Conservation (phyloP, 1,140 invertebrate species). For the Drosophila lini region DNA sequence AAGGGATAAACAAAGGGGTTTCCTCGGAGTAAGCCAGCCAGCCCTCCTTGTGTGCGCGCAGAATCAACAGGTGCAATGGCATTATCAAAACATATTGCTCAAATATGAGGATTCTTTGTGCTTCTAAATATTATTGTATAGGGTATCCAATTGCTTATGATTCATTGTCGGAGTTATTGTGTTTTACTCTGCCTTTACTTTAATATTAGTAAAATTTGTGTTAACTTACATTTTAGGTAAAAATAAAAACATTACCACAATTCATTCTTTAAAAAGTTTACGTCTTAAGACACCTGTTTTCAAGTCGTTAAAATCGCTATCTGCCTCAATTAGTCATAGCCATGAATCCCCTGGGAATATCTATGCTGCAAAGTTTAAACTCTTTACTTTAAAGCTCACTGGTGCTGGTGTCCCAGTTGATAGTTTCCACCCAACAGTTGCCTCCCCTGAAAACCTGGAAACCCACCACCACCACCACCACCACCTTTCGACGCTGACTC, state of each 20-base stretch:
- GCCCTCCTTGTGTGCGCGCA: slow-evolving; percentile 1
- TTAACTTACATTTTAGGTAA: neutral
- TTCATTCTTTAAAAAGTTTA: neutral
- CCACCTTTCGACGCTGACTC: slow-evolving; percentile 50
- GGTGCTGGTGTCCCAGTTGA: neutral
- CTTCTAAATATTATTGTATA: neutral
- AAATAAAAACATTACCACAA: neutral
- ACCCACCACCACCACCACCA: slow-evolving; percentile 44
- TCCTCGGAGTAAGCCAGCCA: slow-evolving; percentile 10
- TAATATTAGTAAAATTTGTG: no score
- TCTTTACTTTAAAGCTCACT: neutral
- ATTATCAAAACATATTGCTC: slow-evolving; percentile 12
- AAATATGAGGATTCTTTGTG: neutral
- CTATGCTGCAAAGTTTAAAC: neutral
- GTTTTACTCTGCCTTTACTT: neutral
- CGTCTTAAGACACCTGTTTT: neutral
- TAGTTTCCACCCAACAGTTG: neutral
- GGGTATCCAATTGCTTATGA: neutral
- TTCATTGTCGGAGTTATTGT: neutral
- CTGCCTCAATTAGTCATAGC: neutral
- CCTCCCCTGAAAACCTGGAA: slow-evolving; percentile 35
- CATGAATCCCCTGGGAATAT: neutral
- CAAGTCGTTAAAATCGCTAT: neutral
- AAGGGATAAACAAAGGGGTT: slow-evolving; percentile 40
- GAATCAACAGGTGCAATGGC: slow-evolving; percentile 33